Evolutionary conservation across 2,888 invertebrate genomes (phyloP).

Genomic region (Petrophora chlorosata): DNA sequence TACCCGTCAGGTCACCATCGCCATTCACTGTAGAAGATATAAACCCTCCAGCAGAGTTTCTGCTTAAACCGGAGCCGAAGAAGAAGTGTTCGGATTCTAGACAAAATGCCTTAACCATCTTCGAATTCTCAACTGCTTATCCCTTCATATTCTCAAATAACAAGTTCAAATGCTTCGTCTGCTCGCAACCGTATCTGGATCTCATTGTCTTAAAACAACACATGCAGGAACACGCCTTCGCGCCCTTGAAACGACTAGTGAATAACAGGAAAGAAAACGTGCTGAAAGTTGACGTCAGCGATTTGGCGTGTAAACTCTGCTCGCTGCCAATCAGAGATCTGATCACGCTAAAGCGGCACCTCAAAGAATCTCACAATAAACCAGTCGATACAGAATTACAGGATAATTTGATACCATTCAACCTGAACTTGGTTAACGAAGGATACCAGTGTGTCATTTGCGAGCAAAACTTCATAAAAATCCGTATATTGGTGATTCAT

Average conservation of each 20-base stretch:
- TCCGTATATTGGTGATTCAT: conserved; percentile 71
- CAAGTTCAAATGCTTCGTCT: conserved; percentile 76
- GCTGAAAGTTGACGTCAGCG: conserved; percentile 71
- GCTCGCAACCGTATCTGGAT: conserved; percentile 70
- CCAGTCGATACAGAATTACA: conserved; percentile 65
- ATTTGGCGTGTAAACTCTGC: conserved; percentile 68
- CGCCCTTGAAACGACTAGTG: conserved; percentile 64
- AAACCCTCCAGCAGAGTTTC: conserved; percentile 29
- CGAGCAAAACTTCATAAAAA: conserved; percentile 67
- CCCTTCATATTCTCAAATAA: conserved; percentile 76
- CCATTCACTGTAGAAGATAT: conserved; percentile 31
- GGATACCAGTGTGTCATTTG: conserved; percentile 71
- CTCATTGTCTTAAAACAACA: conserved; percentile 60
- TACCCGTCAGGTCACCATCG: conserved; percentile 30
- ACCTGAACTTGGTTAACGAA: conserved; percentile 55
- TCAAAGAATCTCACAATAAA: conserved; percentile 65
- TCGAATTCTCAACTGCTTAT: conserved; percentile 73
- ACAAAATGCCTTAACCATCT: conserved; percentile 69
- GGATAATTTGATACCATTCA: conserved; percentile 76
- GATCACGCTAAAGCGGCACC: conserved; percentile 61
- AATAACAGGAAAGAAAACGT: conserved; percentile 72
- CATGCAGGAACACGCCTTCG: conserved; percentile 67
- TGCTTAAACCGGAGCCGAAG: conserved; percentile 32
- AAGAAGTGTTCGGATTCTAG: conserved; percentile 57
- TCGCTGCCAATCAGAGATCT: conserved; percentile 48